Conservation (phyloP, 2,888 invertebrate species). For the Phania funesta region DNA sequence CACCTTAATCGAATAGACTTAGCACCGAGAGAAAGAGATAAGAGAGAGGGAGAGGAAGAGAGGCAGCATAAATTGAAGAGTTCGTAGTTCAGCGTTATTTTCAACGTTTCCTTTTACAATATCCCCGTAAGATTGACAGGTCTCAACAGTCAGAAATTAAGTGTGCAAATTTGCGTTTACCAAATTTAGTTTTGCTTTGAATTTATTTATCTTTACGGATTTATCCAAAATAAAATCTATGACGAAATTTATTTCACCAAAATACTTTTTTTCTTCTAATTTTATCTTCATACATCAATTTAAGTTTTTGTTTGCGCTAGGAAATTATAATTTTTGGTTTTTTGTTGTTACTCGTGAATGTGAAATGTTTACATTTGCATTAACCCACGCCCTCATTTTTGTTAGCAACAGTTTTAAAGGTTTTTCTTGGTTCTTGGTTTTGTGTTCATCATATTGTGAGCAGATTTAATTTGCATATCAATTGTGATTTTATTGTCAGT, state of each 20-base stretch:
- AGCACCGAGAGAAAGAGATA: background rate
- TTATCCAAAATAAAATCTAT: constrained; percentile 67
- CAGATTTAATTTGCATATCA: constrained; percentile 65
- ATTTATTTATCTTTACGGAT: constrained; percentile 10
- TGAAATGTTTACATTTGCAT: constrained; percentile 69
- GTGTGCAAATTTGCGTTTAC: constrained; percentile 46
- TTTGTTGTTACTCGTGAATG: constrained; percentile 9
- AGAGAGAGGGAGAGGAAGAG: background rate
- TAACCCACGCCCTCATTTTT: constrained; percentile 77
- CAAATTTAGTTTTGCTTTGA: constrained; percentile 70
- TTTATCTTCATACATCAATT: constrained; percentile 50
- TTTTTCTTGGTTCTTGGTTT: constrained; percentile 10
- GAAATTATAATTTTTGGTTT: constrained; percentile 58
- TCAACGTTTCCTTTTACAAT: constrained; percentile 13
- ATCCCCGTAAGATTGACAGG: constrained; percentile 60
- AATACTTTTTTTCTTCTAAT: constrained; percentile 26
- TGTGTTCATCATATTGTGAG: constrained; percentile 40
- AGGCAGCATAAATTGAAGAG: constrained; percentile 38
- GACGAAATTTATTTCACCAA: constrained; percentile 76
- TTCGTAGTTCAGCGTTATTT: constrained; percentile 61
- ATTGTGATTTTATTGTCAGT: constrained; percentile 44
- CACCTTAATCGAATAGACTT: constrained; percentile 10
- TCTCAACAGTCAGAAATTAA: constrained; percentile 17
- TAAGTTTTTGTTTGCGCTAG: constrained; percentile 23
- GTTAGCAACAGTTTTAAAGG: constrained; percentile 44